Base-by-base conservation (phyloP, 2,113 vertebrate genomes). In the Bucco capensis region DNA sequence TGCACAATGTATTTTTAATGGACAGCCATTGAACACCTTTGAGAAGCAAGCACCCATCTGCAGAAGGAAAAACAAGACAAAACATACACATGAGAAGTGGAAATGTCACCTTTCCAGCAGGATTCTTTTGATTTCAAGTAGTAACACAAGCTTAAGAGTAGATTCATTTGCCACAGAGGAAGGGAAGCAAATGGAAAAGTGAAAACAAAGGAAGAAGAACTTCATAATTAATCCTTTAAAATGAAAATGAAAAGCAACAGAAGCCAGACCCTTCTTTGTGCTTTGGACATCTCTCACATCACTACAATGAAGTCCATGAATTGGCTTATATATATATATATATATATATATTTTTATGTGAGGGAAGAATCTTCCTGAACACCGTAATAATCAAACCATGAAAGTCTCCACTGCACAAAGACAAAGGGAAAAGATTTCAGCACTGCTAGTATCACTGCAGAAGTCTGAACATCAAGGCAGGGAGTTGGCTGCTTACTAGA, bases 41-140 rank as follows among this genome's bases (percentile, higher is more conserved):
- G 99, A 99, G 98, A 99, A 99, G 96, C 99, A 99, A 10, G 99
- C 99, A 85, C 99, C 99, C 99, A 99, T 99, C 99, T 99, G 97
- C 30, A 96, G 21, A 79, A 81, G 31, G 24, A 87, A 94, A 96
- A 82, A 47, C 17, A 83, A 91, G 73, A 57, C 24, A 86, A 94
- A 42, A 70, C 1, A 83, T 3, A 60, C 8, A 22, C 23, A 75
- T 5, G 5, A 88, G 83, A 83, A 83, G 51, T 30, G 28, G 33
- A 65, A 73, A 42, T 3, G 8, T 30, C 16, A 54, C 56, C 75
- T 46, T 83, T 53, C 14, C 14, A 82, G 61, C 7, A 61, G 8
- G 9, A 69, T 35, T 44, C 19, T 33, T 70, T 83, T 84, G 58
- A 62, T 3, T 38, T 65, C 15, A 27, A 51, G 18, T 3, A 67